These are phyloP conservation scores for Agrilus planipennis DNA, from an alignment of 1,140 invertebrate species.

Conservation along the genomic window DNA sequence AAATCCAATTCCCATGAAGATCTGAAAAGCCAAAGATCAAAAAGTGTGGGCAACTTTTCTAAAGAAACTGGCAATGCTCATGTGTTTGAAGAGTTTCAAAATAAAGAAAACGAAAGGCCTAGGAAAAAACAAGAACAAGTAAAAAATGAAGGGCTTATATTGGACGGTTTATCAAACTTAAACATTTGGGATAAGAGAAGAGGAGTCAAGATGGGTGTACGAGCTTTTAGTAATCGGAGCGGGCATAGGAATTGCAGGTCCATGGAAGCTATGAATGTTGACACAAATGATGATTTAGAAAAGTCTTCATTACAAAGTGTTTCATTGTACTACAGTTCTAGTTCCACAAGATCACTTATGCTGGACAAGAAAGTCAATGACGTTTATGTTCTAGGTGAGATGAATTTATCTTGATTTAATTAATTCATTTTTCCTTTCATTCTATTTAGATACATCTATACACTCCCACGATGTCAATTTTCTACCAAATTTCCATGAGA, in stretches of 20 bases:
- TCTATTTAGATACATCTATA: slow-evolving; percentile 41
- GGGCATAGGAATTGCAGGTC: slow-evolving; percentile 25
- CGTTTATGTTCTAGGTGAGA: slow-evolving; percentile 28
- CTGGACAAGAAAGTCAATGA: slow-evolving; percentile 13
- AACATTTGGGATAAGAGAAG: slow-evolving; percentile 36
- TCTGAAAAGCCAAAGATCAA: slow-evolving; percentile 18
- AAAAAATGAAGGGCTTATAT: slow-evolving; percentile 18
- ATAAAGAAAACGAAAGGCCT: slow-evolving; percentile 58
- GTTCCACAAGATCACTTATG: slow-evolving; percentile 19
- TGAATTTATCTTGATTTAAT: neutral
- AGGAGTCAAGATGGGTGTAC: slow-evolving; percentile 60
- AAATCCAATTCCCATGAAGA: slow-evolving; percentile 6
- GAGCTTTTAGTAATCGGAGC: slow-evolving; percentile 42
- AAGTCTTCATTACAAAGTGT: slow-evolving; percentile 28
- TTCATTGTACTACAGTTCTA: slow-evolving; percentile 27
- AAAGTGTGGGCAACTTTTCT: slow-evolving; percentile 25
- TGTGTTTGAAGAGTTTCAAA: slow-evolving; percentile 44
- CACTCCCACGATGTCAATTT: slow-evolving; percentile 37
- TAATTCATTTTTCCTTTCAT: slow-evolving; percentile 1
- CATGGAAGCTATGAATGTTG: slow-evolving; percentile 33
- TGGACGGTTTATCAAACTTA: slow-evolving; percentile 28
- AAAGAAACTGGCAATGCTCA: slow-evolving; percentile 9
- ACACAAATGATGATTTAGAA: slow-evolving; percentile 23
- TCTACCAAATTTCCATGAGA: slow-evolving; percentile 41
- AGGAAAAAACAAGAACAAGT: slow-evolving; percentile 23